Base-by-base conservation (phyloP, 2,113 vertebrate genomes). In the Eurypyga helias region DNA sequence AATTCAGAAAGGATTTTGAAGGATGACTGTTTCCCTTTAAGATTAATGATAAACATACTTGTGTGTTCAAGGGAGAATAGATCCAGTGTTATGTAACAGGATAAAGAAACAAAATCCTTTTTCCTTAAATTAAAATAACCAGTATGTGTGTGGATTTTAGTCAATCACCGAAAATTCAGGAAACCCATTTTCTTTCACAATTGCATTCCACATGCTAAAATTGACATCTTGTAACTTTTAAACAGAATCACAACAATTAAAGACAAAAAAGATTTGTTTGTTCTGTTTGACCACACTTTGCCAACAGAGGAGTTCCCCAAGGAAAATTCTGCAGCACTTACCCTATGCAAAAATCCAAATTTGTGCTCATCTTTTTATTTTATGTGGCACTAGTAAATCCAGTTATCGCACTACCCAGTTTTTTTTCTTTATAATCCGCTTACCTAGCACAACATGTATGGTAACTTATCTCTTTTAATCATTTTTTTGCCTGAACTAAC, bases 71-170 rank as follows among this genome's bases (percentile, higher is more conserved):
- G 89, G 83, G 87, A 92, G 83, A 95, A 91, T 51, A 91, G 96
- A 96, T 76, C 77, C 93, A 93, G 57, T 84, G 93, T 96, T 97
- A 96, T 73, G 96, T 93, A 97, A 96, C 69, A 43, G 95, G 96
- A 96, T 97, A 96, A 97, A 95, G 92, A 84, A 92, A 91, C 94
- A 89, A 96, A 97, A 96, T 93, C 92, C 94, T 82, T 95, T 97
- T 97, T 83, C 90, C 87, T 94, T 94, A 85, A 95, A 94, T 96
- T 87, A 93, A 93, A 97, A 85, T 94, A 95, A 62, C 70, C 61
- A 69, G 82, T 52, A 34, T 41, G 54, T 57, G 73, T 71, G 66
- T 65, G 58, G 87, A 96, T 90, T 95, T 90, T 61, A 89, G 65
- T 89, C 77, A 90, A 65, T 79, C 62, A 48, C n/a, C 0, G n/a